These are phyloP conservation scores for Cynoglossus semilaevis DNA, from an alignment of 2,113 vertebrate genomes.

Conservation along the genomic window DNA sequence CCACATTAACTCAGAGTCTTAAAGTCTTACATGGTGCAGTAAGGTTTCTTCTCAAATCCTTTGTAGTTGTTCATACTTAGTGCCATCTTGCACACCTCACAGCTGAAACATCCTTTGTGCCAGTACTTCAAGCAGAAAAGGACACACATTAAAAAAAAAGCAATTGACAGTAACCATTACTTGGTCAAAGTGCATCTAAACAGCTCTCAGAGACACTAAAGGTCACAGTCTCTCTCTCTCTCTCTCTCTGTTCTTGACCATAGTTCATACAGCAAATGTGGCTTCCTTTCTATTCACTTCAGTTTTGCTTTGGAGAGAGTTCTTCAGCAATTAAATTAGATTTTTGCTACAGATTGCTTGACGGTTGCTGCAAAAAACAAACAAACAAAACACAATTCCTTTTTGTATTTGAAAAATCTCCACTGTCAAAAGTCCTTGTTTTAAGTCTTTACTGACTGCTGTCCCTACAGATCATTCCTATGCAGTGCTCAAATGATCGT, in stretches of 20 bases:
- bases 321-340: neutral
- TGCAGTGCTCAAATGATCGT: no score
- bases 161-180: no score
- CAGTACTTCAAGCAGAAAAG: constrained; percentile 80
- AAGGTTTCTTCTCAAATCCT: constrained; percentile 97
- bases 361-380: no score
- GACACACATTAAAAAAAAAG: neutral
- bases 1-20: neutral
- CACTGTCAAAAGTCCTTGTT: no score
- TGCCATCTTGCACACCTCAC: constrained; percentile 97
- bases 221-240: neutral
- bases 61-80: constrained; percentile 99
- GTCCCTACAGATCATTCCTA: no score
- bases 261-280: constrained; percentile 11
- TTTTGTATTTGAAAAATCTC: no score
- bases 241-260: neutral
- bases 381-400: no score
- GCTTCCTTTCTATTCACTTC: neutral
- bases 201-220: no score
- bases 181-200: no score
- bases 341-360: neutral
- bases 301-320: no score
- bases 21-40: constrained; percentile 93
- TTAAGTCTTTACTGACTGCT: no score
- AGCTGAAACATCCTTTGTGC: constrained; percentile 99